Evolutionary conservation across 2,888 invertebrate species (phyloP).

Genomic region (Andrena hattorfiana): DNA sequence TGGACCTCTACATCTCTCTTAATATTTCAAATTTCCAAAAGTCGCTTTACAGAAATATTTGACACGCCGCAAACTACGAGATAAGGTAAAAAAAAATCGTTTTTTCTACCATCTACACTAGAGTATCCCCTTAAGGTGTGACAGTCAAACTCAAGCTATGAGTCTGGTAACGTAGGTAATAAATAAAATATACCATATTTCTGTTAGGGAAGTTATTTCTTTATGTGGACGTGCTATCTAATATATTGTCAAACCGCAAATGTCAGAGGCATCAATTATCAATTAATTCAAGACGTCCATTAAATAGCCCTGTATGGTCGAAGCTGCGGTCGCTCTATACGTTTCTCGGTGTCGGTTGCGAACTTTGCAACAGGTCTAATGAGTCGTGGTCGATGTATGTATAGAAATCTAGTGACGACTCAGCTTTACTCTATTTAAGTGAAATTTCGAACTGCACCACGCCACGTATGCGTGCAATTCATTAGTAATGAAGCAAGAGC

Average conservation of each 20-base stretch:
- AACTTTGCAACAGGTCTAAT: constrained; percentile 72
- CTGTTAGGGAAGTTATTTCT: too few relatives aligned
- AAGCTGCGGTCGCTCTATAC: constrained; percentile 17
- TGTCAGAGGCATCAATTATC: constrained; percentile 35
- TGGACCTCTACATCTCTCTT: too few relatives aligned
- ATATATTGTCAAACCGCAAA: constrained; percentile 4
- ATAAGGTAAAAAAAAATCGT: too few relatives aligned
- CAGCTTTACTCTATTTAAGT: constrained; percentile 40
- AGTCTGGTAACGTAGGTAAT: too few relatives aligned
- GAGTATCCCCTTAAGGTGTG: too few relatives aligned
- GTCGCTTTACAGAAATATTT: too few relatives aligned
- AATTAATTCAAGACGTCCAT: constrained; percentile 58
- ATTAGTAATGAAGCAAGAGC: constrained; percentile 60
- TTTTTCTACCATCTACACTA: too few relatives aligned
- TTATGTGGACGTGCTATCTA: background rate
- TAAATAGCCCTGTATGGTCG: constrained; percentile 23
- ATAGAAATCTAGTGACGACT: constrained; percentile 55
- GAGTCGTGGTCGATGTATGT: constrained; percentile 44
- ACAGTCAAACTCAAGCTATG: too few relatives aligned
- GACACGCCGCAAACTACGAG: too few relatives aligned
- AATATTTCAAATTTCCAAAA: too few relatives aligned
- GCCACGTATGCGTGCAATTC: constrained; percentile 48
- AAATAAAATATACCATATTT: too few relatives aligned
- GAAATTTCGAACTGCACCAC: constrained; percentile 49
- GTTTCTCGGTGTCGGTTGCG: constrained; percentile 45